A percentile compares a stretch with the other conserved stretches of the same genome.
Conservation (phyloP, 2,113 vertebrate species). For the Eulacestoma nigropectus region DNA sequence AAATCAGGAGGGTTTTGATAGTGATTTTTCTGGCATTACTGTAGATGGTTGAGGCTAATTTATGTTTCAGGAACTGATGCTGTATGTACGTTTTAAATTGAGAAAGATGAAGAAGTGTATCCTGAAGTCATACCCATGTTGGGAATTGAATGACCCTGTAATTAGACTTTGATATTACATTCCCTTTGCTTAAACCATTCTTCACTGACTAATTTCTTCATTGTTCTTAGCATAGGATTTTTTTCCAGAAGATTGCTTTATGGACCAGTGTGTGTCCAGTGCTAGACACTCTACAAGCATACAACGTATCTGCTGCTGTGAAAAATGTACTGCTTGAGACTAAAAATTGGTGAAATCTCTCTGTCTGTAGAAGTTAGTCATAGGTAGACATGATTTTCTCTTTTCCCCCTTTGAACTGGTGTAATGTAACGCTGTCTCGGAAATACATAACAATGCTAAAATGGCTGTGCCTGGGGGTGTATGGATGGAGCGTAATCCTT, state of each 20-base stretch:
- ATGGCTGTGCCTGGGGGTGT: background rate
- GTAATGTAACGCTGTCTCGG: background rate
- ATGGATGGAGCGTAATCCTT: background rate
- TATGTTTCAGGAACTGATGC: background rate
- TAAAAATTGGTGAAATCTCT: background rate
- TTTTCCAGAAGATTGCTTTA: background rate
- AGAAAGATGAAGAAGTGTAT: background rate
- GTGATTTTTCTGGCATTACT: background rate
- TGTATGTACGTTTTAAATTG: background rate
- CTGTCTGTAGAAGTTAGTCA: background rate
- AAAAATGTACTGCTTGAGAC: background rate
- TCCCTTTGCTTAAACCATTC: background rate
- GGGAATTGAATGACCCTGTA: background rate
- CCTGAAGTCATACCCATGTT: background rate
- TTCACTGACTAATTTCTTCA: background rate
- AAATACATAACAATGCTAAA: background rate
- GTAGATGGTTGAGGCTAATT: background rate
- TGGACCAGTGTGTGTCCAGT: background rate
- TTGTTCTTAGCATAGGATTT: background rate
- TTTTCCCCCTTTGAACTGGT: background rate
- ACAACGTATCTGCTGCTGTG: background rate
- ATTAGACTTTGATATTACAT: background rate
- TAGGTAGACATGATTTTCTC: background rate
- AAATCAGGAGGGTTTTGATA: background rate
- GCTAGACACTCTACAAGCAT: background rate